Conservation (phyloP, 2,888 invertebrate species). For the Rhingia rostrata region DNA sequence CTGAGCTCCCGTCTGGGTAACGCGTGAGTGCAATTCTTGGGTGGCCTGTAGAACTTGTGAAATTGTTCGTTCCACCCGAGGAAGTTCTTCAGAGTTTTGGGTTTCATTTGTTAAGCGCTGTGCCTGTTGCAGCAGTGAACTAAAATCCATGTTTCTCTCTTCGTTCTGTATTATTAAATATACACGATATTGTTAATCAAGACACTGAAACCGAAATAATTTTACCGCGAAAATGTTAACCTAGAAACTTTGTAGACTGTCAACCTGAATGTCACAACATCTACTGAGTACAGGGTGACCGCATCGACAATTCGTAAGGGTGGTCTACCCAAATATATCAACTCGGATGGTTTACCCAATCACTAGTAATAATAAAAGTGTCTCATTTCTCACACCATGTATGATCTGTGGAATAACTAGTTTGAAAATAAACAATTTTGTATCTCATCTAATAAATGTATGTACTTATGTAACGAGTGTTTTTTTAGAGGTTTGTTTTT, state of each 20-base stretch:
- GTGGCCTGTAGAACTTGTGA: constrained; percentile 96
- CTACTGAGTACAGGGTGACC: neutral
- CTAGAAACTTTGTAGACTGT: constrained; percentile 18
- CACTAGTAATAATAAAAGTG: too few relatives aligned
- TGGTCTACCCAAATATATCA: too few relatives aligned
- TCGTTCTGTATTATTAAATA: neutral
- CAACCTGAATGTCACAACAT: neutral
- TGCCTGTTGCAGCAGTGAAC: constrained; percentile 94
- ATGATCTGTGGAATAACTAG: neutral
- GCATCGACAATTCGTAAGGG: neutral
- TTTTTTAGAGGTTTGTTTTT: too few relatives aligned
- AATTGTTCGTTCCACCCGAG: constrained; percentile 93
- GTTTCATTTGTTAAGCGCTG: constrained; percentile 95
- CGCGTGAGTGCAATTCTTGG: constrained; percentile 93
- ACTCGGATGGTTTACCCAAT: too few relatives aligned
- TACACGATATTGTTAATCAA: neutral
- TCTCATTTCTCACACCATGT: neutral
- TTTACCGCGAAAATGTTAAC: constrained; percentile 43
- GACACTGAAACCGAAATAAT: neutral
- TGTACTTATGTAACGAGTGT: too few relatives aligned
- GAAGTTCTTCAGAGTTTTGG: constrained; percentile 92
- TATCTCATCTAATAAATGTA: too few relatives aligned
- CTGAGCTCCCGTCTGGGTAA: constrained; percentile 92
- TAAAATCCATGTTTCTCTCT: constrained; percentile 86
- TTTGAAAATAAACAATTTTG: neutral